Evolutionary conservation across 2,797 vertebrate genomes (phyloP), one percentile per base, ranked within the genome.

Genomic region (Pangasius krempfi): DNA sequence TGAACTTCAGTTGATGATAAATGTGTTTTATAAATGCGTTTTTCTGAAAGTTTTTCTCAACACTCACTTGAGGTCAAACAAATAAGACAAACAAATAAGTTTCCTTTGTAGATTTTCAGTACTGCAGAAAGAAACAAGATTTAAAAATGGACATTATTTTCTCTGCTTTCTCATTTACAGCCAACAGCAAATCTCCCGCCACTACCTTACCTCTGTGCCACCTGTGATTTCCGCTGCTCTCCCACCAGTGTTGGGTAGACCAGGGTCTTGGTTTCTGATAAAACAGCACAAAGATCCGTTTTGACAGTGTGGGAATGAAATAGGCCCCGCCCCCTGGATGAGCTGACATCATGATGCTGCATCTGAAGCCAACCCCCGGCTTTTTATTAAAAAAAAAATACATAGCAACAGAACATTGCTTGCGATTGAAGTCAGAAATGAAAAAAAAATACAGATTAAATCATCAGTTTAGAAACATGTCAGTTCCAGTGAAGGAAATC

Each of bases 401-500:
- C n/a, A 1, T 16, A 40, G 20, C 47, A 16, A 70, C 40, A 0
- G 18, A 72, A 40, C 18, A 20, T 9, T 20, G 68, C 37, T 22
- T 22, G 70, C 1, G 1, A 22, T 12, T 25, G 70, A 40, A 50
- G 13, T 50, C 73, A 76, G 73, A 52, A 16, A 3, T n/a, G 25
- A 78, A 1, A 76, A 16, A 14, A 27, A 27, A n/a, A 14, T 27
- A 5, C 25, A 50, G 79, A 16, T 72, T 58, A 14, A 47, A 6
- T n/a, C 7, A n/a, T 33, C 40, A 5, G 50, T 73, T 64, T 76
- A 64, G 44, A 37, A 22, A 22, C 33, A 33, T 44, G 84, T 58
- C 89, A 82, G 3, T 33, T 70, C 27, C 54, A 73, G 70, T 89
- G 60, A 78, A 25, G 27, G 33, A 87, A 56, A 52, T 87, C 70